phyloP scores from a whole-genome alignment of 2,797 vertebrate species.

The Hydrolagus colliei region DNA sequence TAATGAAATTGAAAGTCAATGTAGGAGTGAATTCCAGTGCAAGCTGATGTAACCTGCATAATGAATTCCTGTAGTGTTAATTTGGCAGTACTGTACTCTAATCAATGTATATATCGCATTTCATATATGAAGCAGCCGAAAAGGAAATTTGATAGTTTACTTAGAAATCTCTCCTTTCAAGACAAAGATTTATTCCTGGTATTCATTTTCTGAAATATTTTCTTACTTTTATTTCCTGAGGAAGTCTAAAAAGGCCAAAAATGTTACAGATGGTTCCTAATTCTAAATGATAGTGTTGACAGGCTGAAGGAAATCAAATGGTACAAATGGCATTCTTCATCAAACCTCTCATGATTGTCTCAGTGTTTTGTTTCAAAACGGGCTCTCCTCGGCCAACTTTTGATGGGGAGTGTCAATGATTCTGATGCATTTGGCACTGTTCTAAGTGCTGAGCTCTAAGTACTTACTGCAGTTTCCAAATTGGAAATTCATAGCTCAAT shows the following conservation, averaged over 20 bases:
- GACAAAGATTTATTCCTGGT: neutral
- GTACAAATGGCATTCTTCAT: too few relatives aligned
- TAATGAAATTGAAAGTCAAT: too few relatives aligned
- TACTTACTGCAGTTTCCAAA: neutral
- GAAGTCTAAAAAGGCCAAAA: neutral
- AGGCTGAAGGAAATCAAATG: too few relatives aligned
- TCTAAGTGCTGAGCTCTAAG: neutral
- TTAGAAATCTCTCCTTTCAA: neutral
- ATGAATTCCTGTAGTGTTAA: neutral
- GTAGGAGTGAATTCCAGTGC: neutral
- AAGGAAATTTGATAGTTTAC: neutral
- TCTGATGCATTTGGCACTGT: neutral
- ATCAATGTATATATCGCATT: neutral
- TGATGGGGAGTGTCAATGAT: neutral
- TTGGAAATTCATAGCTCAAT: neutral
- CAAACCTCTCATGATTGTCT: too few relatives aligned
- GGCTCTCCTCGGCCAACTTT: too few relatives aligned
- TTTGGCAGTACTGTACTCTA: neutral
- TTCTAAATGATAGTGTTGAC: neutral
- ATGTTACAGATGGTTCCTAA: neutral
- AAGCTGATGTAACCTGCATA: neutral
- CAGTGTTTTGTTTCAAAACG: neutral
- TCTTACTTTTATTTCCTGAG: neutral
- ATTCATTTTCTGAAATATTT: neutral
- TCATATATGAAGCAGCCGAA: neutral